Base-by-base conservation (phyloP, 2,888 invertebrate species). In the Hipparchia sbordonii region DNA sequence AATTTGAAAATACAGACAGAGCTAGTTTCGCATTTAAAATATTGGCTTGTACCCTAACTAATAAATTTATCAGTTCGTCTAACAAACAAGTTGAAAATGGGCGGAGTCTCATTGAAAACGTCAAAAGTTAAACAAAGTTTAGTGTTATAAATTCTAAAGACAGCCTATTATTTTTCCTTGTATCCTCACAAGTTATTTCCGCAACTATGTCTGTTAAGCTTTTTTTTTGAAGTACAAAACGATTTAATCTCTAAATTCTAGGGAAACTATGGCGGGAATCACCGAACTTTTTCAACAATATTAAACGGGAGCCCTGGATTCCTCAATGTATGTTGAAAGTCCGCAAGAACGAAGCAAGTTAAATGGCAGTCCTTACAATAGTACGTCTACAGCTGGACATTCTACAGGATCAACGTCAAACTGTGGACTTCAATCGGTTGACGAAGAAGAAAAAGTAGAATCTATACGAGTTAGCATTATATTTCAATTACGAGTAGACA, bases 71-170 rank as follows among this genome's bases (percentile, higher is more conserved):
- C 10, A 51, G 45, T 39, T 66, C 46, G 48, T 51, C 52, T 65
- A 71, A 72, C 54, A 70, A 74, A 54, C 62, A 51, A 69, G 57
- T 52, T 33, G 12, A 52, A 52, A 65, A 65, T 39, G 73, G 82
- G 80, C 78, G 80, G 80, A 77, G 73, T 75, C 68, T 76, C 13
- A 67, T 72, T 77, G 78, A 75, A 71, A 77, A 71, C 56, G 65
- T 62, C 74, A 67, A 72, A 77, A 80, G 74, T 79, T 79, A 13
- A 61, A 57, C 68, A 72, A 76, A 80, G 78, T 79, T 79, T 68
- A 72, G 66, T 66, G 72, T 80, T 79, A 77, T 76, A 79, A 77
- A 79, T 77, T 82, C 77, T 76, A 69, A 60, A 68, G 69, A 67
- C 70, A 77, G 76, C 81, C 82, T 68, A 62, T 67, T 76, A 67